phyloP scores from a whole-genome alignment of 1,140 invertebrate genomes.

The Halesus radiatus region DNA sequence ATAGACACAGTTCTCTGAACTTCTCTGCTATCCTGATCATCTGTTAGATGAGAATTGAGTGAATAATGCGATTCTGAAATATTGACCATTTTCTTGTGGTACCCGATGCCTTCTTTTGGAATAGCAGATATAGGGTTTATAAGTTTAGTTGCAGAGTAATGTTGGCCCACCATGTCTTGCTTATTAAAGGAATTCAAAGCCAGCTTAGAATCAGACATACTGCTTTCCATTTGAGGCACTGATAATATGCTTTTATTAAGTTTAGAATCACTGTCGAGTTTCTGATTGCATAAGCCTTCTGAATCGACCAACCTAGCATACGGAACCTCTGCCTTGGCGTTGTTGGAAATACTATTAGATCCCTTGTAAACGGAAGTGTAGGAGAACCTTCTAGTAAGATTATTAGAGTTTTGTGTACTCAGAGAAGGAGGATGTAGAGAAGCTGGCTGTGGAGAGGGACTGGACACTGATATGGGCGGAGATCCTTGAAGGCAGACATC shows the following conservation, averaged over 20 bases:
- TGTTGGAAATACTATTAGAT: conserved; percentile 64
- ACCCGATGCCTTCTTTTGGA: conserved; percentile 42
- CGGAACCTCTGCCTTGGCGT: conserved; percentile 77
- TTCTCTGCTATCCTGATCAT: conserved; percentile 71
- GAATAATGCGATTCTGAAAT: conserved; percentile 76
- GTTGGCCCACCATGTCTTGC: conserved; percentile 43
- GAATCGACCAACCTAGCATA: conserved; percentile 83
- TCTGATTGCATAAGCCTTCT: conserved; percentile 68
- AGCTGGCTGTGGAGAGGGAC: conserved; percentile 66
- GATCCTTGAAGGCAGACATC: conserved; percentile 84
- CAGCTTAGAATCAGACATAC: conserved; percentile 85
- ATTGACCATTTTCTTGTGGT: conserved; percentile 64
- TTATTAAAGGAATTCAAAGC: conserved; percentile 70
- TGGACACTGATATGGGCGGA: conserved; percentile 63
- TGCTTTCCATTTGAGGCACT: conserved; percentile 76
- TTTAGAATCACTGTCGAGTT: conserved; percentile 86
- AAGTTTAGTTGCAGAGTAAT: conserved; percentile 8
- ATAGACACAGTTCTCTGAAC: conserved; percentile 88
- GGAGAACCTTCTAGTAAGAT: conserved; percentile 74
- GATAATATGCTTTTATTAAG: conserved; percentile 73
- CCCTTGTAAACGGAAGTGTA: conserved; percentile 72
- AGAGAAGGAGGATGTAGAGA: conserved; percentile 61
- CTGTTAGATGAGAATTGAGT: conserved; percentile 70
- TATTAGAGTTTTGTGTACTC: conserved; percentile 65
- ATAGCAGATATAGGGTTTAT: conserved; percentile 3